Conservation (phyloP, 2,888 invertebrate species). For the Rhabditophanes sp. region DNA sequence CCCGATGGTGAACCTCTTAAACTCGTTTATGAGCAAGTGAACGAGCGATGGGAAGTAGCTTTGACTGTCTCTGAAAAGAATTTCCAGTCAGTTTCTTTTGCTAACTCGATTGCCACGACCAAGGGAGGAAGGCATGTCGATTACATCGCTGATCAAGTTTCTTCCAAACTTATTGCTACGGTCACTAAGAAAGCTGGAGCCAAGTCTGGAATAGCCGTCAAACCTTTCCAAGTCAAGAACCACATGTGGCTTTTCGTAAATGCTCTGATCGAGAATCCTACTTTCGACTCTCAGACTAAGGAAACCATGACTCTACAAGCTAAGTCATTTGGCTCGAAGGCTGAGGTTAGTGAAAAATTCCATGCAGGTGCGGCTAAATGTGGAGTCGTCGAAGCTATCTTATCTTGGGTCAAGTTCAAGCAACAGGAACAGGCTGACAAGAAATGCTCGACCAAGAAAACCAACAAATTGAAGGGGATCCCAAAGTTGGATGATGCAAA, state of each 20-base stretch:
- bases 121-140: slow-evolving; percentile 97
- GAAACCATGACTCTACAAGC: slow-evolving; percentile 91
- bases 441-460: slow-evolving; percentile 67
- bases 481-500: slow-evolving; percentile 92
- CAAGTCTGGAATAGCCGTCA: slow-evolving; percentile 72
- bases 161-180: slow-evolving; percentile 70
- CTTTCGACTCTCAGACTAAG: slow-evolving; percentile 98
- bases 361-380: slow-evolving; percentile 49
- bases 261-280: slow-evolving; percentile 91
- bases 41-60: slow-evolving; percentile 87
- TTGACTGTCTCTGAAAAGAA: slow-evolving; percentile 62
- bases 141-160: slow-evolving; percentile 72
- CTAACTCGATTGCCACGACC: slow-evolving; percentile 92
- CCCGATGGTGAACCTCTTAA: slow-evolving; percentile 62
- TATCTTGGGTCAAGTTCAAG: slow-evolving; percentile 88
- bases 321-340: slow-evolving; percentile 89
- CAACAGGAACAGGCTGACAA: slow-evolving; percentile 61
- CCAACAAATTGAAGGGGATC: slow-evolving; percentile 63
- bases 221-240: slow-evolving; percentile 81
- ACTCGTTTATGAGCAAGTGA: slow-evolving; percentile 62
- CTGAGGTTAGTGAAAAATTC: slow-evolving; percentile 71
- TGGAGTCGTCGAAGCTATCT: slow-evolving; percentile 79
- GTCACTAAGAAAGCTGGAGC: slow-evolving; percentile 74
- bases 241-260: slow-evolving; percentile 96
- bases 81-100: slow-evolving; percentile 94